phyloP scores from a whole-genome alignment of 2,888 invertebrate genomes.

The Alloscopus bannaensis region DNA sequence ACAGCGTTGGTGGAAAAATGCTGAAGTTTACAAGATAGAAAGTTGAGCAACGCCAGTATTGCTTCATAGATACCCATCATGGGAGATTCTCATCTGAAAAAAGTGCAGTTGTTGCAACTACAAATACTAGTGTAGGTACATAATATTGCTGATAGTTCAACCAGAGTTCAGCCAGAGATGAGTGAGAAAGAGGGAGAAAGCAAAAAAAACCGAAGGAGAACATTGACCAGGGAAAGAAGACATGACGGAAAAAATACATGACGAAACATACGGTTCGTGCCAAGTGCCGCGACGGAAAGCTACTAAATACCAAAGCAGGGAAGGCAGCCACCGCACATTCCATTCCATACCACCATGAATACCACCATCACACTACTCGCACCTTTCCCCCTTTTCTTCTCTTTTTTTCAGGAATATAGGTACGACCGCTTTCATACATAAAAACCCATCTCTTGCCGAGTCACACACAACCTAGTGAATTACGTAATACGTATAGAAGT shows the following conservation, averaged over 20 bases:
- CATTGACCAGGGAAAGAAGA: slow-evolving; percentile 39
- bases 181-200: too few relatives aligned
- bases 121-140: slow-evolving; percentile 14
- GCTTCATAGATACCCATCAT: too few relatives aligned
- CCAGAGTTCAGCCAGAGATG: too few relatives aligned
- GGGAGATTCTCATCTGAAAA: slow-evolving; percentile 25
- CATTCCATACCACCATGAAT: too few relatives aligned
- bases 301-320: slow-evolving; percentile 37
- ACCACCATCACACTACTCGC: slow-evolving; percentile 9
- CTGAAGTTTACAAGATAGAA: too few relatives aligned
- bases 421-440: neutral
- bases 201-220: neutral
- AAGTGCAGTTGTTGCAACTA: slow-evolving; percentile 46
- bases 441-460: too few relatives aligned
- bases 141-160: too few relatives aligned
- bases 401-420: too few relatives aligned
- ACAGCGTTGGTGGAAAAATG: too few relatives aligned
- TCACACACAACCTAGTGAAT: too few relatives aligned
- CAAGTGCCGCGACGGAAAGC: slow-evolving; percentile 46
- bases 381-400: slow-evolving; percentile 1
- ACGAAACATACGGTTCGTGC: slow-evolving; percentile 58
- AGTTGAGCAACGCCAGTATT: too few relatives aligned
- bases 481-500: too few relatives aligned
- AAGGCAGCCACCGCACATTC: slow-evolving; percentile 14
- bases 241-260: slow-evolving; percentile 14